These are phyloP conservation scores for Pomacea canaliculata DNA, from an alignment of 2,888 invertebrate species.

Conservation along the genomic window DNA sequence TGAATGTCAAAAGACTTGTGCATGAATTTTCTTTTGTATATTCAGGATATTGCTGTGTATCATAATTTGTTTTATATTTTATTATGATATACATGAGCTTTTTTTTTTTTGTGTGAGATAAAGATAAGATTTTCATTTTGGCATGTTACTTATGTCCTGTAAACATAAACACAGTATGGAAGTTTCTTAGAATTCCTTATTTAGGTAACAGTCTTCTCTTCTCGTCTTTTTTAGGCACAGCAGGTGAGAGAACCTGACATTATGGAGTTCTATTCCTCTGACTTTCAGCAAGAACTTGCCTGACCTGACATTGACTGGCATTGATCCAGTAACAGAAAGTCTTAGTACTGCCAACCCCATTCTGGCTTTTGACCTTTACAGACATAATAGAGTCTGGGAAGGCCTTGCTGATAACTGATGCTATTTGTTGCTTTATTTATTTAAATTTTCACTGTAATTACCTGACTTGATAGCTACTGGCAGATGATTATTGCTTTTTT, in stretches of 20 bases:
- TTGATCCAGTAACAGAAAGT: constrained; percentile 37
- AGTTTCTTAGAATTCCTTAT: too few species aligned
- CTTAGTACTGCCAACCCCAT: constrained; percentile 46
- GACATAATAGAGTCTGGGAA: constrained; percentile 62
- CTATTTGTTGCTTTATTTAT: too few species aligned
- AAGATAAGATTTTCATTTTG: background rate
- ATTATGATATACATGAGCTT: background rate
- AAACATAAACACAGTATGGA: too few species aligned
- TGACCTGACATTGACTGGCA: constrained; percentile 45
- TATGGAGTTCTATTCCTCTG: constrained; percentile 59
- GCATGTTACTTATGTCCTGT: background rate
- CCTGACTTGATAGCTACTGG: too few species aligned
- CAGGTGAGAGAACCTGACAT: constrained; percentile 51
- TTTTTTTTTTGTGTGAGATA: background rate
- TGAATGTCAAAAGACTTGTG: too few species aligned
- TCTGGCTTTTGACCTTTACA: constrained; percentile 60
- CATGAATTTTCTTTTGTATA: too few species aligned
- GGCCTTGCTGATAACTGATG: constrained; percentile 26
- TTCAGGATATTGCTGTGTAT: too few species aligned
- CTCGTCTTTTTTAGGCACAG: too few species aligned
- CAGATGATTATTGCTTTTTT: too few species aligned
- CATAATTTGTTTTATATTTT: too few species aligned
- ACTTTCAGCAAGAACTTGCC: constrained; percentile 56
- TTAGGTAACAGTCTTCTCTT: too few species aligned
- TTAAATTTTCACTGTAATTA: too few species aligned